A percentile compares a stretch with the other conserved stretches of the same genome.
These are phyloP conservation scores for Lasioglossum malachurum DNA, from an alignment of 2,888 invertebrate genomes.

Conservation along the genomic window DNA sequence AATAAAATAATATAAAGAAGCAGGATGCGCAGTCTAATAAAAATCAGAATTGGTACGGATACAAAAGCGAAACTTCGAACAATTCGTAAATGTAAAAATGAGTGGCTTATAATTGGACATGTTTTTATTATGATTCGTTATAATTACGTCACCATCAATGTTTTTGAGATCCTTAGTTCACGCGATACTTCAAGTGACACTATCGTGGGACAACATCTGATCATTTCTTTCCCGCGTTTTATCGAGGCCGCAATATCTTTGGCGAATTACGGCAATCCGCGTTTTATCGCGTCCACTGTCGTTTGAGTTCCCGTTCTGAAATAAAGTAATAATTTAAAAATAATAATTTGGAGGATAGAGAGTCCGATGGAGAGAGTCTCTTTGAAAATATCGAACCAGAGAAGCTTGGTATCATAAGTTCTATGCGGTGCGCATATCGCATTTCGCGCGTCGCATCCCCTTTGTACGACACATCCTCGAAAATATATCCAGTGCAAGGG, in stretches of 20 bases:
- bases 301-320: background rate
- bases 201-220: background rate
- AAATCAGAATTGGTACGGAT: background rate
- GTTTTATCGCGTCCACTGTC: background rate
- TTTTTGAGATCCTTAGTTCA: background rate
- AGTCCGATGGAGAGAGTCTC: background rate
- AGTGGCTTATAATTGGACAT: background rate
- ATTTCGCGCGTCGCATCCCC: constrained; percentile 24
- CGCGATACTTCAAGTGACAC: background rate
- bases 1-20: too few relatives aligned
- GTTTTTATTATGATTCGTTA: background rate
- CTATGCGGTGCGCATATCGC: background rate
- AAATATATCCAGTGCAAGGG: constrained; percentile 49
- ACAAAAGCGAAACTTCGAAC: background rate
- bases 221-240: background rate
- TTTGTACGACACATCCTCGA: constrained; percentile 11
- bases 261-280: background rate
- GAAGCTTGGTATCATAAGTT: background rate
- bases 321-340: background rate
- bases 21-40: background rate
- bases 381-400: background rate
- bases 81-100: background rate
- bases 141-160: background rate
- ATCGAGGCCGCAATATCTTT: background rate
- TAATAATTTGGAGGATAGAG: background rate